Evolutionary conservation across 2,113 vertebrate species (phyloP), one percentile per base, ranked within the genome.

Genomic region (Trematomus loennbergii): DNA sequence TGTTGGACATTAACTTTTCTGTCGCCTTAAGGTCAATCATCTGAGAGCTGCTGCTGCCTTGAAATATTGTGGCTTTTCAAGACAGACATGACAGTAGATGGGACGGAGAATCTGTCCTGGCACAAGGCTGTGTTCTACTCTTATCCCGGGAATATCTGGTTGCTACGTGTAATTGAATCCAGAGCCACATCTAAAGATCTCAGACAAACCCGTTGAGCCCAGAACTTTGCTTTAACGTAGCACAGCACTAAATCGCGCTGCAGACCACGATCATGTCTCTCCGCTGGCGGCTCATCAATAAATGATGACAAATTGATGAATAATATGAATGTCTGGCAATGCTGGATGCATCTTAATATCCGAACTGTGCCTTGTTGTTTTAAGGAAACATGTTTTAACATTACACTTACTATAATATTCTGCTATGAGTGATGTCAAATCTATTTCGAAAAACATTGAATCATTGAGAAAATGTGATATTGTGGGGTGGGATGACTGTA

Each of bases 101-200:
- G 72, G 75, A 67, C n/a, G 40, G 81, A 90, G 65, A 18, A 80
- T n/a, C 84, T 89, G 91, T 91, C 84, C 87, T 93, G 89, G 87
- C 92, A 93, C 87, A 88, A 89, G 88, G 94, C 89, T 87, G 49
- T 61, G 87, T 82, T 89, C 81, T 90, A 70, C 79, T 94, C 91
- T 95, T 90, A 94, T 94, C 91, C 89, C 85, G 92, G 93, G 94
- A 95, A 95, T 94, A 96, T 93, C 94, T 93, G 90, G 94, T 94
- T 92, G 92, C 94, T 81, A 86, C 82, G 92, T 94, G 92, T 96
- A 97, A 96, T 93, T 95, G 93, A 96, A 96, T 92, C 95, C 93
- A 96, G 94, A 93, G 91, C 90, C 58, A 86, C 80, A 86, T 94
- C 86, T 94, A 87, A 95, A 92, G 91, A 91, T 84, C 92, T 87